Evolutionary conservation across 2,888 invertebrate genomes (phyloP), one percentile per base, ranked within the genome.

Genomic region (Cerastoderma edule): DNA sequence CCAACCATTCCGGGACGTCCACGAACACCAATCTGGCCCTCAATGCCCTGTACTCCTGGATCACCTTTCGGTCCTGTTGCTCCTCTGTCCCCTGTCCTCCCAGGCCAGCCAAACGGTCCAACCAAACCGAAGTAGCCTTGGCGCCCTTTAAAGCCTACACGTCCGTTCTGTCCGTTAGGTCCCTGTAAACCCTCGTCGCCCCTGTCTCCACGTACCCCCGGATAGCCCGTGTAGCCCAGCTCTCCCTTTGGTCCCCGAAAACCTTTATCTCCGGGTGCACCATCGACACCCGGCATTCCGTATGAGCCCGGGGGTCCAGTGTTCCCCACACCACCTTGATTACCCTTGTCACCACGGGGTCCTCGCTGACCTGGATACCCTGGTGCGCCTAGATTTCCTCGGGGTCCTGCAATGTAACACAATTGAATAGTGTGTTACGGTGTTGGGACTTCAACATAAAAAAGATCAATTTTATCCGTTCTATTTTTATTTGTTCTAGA

Each of bases 211-310:
- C 72, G 39, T 0, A 56, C 46, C 13, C 82, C 82, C 10, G 75
- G 76, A 63, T 72, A 79, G 10, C 82, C 82, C 13, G 78, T 70
- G 30, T 60, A 75, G 0, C 84, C 84, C 2, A 54, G 28, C 22
- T 71, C 68, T 64, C 84, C 84, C 27, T 75, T 74, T 5, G 48
- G 65, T 24, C 84, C 84, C 10, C 50, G 39, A 0, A 27, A 19
- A 13, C 84, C 83, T 1, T 48, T 44, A 16, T 48, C 46, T 16
- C 83, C 84, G 0, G 69, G 66, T 19, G 72, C 46, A 27, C 84
- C 84, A n/a, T 75, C 73, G 1, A 75, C 63, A 6, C 83, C 83
- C 10, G 75, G 72, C 64, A 76, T 68, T n/a, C 83, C 83, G 53
- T 81, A 79, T 1, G 75, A 28, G 6, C 83, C 83, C 30, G 73